phyloP scores from a whole-genome alignment of 1,140 invertebrate genomes.

The Palaemon carinicauda region DNA sequence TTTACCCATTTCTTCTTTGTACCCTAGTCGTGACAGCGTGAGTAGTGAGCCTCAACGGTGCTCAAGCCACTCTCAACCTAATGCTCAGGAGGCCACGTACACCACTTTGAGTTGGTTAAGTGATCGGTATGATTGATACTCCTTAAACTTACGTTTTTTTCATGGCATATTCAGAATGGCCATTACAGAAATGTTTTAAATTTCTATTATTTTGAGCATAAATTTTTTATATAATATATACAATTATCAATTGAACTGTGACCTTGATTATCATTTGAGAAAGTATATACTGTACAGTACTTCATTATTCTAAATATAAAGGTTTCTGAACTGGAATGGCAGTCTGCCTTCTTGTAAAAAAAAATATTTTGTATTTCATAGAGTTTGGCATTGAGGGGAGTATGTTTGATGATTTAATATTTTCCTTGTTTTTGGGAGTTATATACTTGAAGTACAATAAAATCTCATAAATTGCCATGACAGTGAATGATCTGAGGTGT shows the following conservation, averaged over 20 bases:
- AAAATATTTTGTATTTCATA: too few relatives aligned
- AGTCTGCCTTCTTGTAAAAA: too few relatives aligned
- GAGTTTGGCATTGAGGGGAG: too few relatives aligned
- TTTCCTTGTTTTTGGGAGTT: too few relatives aligned
- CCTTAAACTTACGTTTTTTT: background rate
- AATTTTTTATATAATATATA: too few relatives aligned
- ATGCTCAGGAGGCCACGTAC: constrained; percentile 52
- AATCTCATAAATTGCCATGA: background rate
- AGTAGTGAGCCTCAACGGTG: constrained; percentile 47
- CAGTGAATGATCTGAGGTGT: background rate
- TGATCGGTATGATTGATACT: background rate
- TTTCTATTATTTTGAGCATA: too few relatives aligned
- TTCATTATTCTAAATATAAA: too few relatives aligned
- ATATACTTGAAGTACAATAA: background rate
- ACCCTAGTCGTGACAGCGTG: constrained; percentile 54
- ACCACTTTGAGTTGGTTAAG: constrained; percentile 7
- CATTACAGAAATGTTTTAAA: background rate
- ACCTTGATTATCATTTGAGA: too few relatives aligned
- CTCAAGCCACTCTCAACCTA: constrained; percentile 53
- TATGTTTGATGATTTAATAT: background rate
- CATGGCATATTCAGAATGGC: background rate
- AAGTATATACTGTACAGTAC: too few relatives aligned
- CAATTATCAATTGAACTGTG: too few relatives aligned
- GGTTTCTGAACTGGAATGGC: too few relatives aligned
- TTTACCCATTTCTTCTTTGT: constrained; percentile 46